Base-by-base conservation (phyloP, 1,140 invertebrate genomes). In the Halesus radiatus region DNA sequence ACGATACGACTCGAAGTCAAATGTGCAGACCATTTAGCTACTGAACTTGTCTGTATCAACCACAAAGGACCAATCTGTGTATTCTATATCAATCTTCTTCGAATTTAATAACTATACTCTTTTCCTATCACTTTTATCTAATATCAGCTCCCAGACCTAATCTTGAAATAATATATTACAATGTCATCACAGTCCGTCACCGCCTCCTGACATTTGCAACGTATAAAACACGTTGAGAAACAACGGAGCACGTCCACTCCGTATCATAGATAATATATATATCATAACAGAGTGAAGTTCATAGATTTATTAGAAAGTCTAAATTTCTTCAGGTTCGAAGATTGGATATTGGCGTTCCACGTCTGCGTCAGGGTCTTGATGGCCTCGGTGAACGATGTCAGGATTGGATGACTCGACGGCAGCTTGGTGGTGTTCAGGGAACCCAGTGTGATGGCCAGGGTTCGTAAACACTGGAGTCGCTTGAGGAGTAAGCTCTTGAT, bases 401-500 rank as follows among this genome's bases (percentile, higher is more conserved):
- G 64, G 20, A 80, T 32, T 0, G 77, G 77, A 18, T 83, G 45
- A 15, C 37, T 50, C 23, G 56, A 70, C 6, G 78, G 82, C 20
- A 81, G 62, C 68, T 89, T 88, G 53, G 84, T 84, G 16, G 86
- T 84, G 64, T 88, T 85, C 15, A 90, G 84, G 5, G 87, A 76
- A 80, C 85, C 86, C 10, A 89, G 74, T 16, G 87, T 81, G 13
- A 90, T 83, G 16, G 86, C 87, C 2, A 88, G 84, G 81, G 83
- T 80, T 72, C 88, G 86, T 79, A 90, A 84, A 83, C 87, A 84
- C 76, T 89, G 86, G 84, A 89, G 86, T 85, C 88, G 86, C 85
- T 83, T 86, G 23, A 86, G 81, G 29, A 89, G 79, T 8, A 86
- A 85, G 58, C 84, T 85, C 76, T 84, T 87, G 6, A 89, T 84